These are phyloP conservation scores for Lutjanus erythropterus DNA, from an alignment of 2,113 vertebrate genomes.

Conservation along the genomic window DNA sequence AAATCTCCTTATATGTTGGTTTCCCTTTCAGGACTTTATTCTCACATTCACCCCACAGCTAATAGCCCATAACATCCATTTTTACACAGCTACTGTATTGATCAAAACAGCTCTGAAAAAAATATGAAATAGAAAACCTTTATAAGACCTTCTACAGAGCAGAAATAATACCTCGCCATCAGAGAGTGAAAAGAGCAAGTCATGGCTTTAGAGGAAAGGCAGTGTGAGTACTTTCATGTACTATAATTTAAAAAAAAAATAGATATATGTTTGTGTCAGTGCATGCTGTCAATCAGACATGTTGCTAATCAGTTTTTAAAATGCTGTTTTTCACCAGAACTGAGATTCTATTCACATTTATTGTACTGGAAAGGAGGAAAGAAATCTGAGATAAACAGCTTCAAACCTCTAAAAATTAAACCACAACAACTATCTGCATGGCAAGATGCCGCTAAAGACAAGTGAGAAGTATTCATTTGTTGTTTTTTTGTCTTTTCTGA, in stretches of 20 bases:
- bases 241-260: background rate
- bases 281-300: background rate
- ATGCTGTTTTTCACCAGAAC: background rate
- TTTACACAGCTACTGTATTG: conserved; percentile 40
- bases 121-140: conserved; percentile 24
- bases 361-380: background rate
- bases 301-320: background rate
- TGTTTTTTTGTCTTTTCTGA: background rate
- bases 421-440: background rate
- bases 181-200: conserved; percentile 1
- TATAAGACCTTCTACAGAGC: background rate
- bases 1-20: conserved; percentile 50
- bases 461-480: too few species aligned
- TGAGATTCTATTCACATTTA: background rate
- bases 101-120: conserved; percentile 27
- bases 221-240: background rate
- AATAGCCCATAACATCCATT: conserved; percentile 45
- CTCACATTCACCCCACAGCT: conserved; percentile 38
- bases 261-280: background rate
- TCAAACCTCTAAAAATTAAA: background rate
- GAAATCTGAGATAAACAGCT: background rate
- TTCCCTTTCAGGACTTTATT: conserved; percentile 43
- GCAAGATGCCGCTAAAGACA: background rate
- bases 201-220: background rate
- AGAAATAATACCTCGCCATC: background rate